Evolutionary conservation across 2,888 invertebrate genomes (phyloP), one percentile per base, ranked within the genome.

Genomic region (Cephus nigrinus): DNA sequence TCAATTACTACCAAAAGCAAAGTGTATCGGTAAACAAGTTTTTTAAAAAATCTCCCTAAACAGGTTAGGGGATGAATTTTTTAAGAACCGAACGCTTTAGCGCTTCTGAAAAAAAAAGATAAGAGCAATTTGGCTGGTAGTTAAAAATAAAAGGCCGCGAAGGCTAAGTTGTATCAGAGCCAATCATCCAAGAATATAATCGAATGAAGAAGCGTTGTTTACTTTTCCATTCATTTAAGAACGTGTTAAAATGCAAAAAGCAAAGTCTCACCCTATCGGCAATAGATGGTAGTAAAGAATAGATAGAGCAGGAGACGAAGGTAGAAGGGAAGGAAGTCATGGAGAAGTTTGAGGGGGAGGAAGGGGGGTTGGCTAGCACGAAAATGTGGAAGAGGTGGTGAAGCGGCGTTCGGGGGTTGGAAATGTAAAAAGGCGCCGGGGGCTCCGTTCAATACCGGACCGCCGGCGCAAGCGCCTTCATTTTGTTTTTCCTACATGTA

Each of bases 401-500:
- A 69, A 32, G n/a, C 30, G 83, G 80, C 82, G 23, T 68, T 40
- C 81, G 82, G 83, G 88, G 88, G 88, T 84, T 80, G 86, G 86
- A 88, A 90, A 87, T 88, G 87, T 87, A 89, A 91, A 91, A 91
- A 90, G 90, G 89, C 87, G 88, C 87, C 88, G 87, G 88, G 86
- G 85, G 86, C 84, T 84, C 89, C 90, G 91, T 90, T 91, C 91
- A 91, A 91, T 91, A 91, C 91, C 86, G 85, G 84, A 82, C 86
- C 84, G 82, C 87, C 88, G 89, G 91, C 91, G 91, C 91, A 91
- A 90, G 91, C 91, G 91, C 91, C 91, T 91, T 91, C 91, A 91
- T 91, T 91, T 91, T 91, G 91, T 91, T 91, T 91, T 91, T 91
- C 90, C 87, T 90, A 87, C 87, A 82, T 85, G 83, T 84, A 84